Base-by-base conservation (phyloP, 2,113 vertebrate species). In the Ciconia stormi region DNA sequence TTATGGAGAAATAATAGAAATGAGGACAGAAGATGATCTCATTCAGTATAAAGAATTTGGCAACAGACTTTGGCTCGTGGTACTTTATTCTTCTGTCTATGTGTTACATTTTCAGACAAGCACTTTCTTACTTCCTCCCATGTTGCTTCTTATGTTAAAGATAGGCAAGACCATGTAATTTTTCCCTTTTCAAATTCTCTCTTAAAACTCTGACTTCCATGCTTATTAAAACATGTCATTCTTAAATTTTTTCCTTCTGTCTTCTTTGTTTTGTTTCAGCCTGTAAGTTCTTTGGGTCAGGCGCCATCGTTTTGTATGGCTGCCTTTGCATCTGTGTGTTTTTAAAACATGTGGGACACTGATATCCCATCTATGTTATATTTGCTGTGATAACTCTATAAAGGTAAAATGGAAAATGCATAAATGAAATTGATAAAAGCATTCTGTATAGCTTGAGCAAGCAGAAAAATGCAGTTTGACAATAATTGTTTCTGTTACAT, bases 1-100 rank as follows among this genome's bases (percentile, higher is more conserved):
- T 73, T 92, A 82, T 78, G 30, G 7, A 87, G 46, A 91, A 92
- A 91, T 91, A 93, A 92, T 82, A 81, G 70, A 93, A 96, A 84
- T 2, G 25, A 71, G 29, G 61, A 71, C 11, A 95, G 65, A 83
- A 70, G 29, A 89, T 89, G 38, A 89, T 67, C 61, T 95, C 65
- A 89, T 59, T 71, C 32, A 20, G 10, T 67, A 71, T 55, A 29
- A 63, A 66, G 83, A 87, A 50, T 71, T 38, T 92, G 69, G 72
- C 77, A 95, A 56, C 8, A 87, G 42, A 11, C 5, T 62, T 93
- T 58, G 69, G 47, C 44, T 82, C 19, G 8, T 59, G 29, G 32
- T 63, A 63, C 17, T 83, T 94, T 74, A 71, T 90, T 91, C 53
- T 83, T 53, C 49, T 82, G 26, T 84, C 66, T 80, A 22, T 46